Percentiles rank a stretch among this genome's conserved stretches.
These are phyloP conservation scores for Lagria hirta DNA, from an alignment of 2,888 invertebrate genomes.

Conservation along the genomic window DNA sequence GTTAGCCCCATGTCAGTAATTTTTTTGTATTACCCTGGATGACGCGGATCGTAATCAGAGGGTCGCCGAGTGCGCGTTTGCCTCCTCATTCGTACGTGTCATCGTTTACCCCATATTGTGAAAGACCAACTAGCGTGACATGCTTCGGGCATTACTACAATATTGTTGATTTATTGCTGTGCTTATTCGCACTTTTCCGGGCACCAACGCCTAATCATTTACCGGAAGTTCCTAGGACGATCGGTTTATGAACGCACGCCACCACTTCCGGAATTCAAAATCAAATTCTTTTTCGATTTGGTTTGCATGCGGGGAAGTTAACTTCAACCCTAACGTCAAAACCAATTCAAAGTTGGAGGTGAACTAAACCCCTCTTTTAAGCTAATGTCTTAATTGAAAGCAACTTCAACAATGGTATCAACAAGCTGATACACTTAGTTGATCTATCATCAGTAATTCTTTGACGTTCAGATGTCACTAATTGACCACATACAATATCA, in stretches of 20 bases:
- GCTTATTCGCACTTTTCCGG: conserved; percentile 42
- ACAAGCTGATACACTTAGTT: no score
- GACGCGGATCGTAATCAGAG: conserved; percentile 19
- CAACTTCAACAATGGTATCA: no score
- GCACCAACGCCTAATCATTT: conserved; percentile 36
- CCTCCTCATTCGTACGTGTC: conserved; percentile 22
- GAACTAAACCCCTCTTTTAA: no score
- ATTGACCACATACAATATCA: no score
- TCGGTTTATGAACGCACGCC: conserved; percentile 22
- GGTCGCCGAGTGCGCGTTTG: conserved; percentile 7
- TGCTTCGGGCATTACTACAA: conserved; percentile 29
- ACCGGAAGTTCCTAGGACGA: conserved; percentile 20
- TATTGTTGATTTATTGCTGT: conserved; percentile 38
- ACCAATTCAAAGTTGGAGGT: no score
- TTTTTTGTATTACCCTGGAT: conserved; percentile 10
- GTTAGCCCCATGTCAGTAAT: conserved; percentile 11
- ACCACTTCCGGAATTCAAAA: conserved; percentile 13
- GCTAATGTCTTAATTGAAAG: no score
- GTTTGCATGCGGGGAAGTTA: no score
- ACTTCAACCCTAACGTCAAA: no score
- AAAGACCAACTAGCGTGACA: conserved; percentile 33
- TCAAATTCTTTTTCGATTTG: background rate
- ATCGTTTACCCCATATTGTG: conserved; percentile 31
- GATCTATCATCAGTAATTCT: no score
- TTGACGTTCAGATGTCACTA: no score